Percentiles rank a stretch among this genome's conserved stretches.
Evolutionary conservation across 2,113 vertebrate species (phyloP).

Genomic region (Alouatta palliata): DNA sequence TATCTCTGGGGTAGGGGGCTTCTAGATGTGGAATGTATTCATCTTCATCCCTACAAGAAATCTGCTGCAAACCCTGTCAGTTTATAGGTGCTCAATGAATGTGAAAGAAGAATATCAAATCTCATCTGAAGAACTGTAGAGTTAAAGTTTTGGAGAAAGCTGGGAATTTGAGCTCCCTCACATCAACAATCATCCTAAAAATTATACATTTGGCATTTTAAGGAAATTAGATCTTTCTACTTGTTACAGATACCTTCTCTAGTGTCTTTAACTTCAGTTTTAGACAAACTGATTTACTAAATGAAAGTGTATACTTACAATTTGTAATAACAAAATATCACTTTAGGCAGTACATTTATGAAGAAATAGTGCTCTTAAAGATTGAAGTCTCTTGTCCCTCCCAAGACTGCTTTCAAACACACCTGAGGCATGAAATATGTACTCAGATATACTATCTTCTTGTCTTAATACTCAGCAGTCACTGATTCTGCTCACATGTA

Average conservation of each 20-base stretch:
- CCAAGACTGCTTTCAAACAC: not conserved
- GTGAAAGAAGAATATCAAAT: not conserved
- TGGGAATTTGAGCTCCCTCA: not conserved
- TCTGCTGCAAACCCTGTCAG: not conserved
- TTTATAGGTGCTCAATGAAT: not conserved
- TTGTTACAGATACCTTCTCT: not conserved
- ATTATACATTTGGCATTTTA: not conserved
- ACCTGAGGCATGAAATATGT: not conserved
- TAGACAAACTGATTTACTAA: not conserved
- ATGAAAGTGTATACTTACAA: not conserved
- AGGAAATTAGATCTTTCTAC: not conserved
- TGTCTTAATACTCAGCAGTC: conserved; percentile 28
- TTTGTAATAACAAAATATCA: not conserved
- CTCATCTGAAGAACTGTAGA: not conserved
- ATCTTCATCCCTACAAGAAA: not conserved
- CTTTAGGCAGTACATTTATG: not conserved
- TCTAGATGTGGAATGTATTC: not conserved
- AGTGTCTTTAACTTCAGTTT: not conserved
- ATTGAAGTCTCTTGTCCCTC: not conserved
- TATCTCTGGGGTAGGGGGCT: not conserved
- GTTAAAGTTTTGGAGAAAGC: not conserved
- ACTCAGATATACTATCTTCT: not conserved
- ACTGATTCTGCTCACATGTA: conserved; percentile 36
- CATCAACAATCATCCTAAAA: not conserved
- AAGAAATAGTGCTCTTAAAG: not conserved